Evolutionary conservation across 2,888 invertebrate genomes (phyloP), one percentile per base, ranked within the genome.

Genomic region (Euphydryas editha): DNA sequence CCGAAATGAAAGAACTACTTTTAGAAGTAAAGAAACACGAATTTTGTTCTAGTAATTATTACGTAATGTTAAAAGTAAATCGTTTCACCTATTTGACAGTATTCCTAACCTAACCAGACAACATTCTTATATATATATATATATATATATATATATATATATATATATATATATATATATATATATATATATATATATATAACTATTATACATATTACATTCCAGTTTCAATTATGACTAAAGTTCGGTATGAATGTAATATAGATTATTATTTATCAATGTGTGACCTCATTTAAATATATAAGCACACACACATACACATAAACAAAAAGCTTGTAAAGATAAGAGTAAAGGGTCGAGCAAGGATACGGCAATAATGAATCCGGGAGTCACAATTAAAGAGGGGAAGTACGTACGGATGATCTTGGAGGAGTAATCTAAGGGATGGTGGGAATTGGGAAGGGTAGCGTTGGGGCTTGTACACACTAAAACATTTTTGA

Each of bases 301-400:
- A 44, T 15, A 44, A n/a, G n/a, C 15, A 44, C 47, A 47, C 47
- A 54, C 54, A 51, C 24, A 54, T 6, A 65, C 72, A 72, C 76
- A 72, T 72, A 77, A 75, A 77, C 72, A 74, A 67, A 72, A 73
- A 80, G 76, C 73, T 74, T 78, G 79, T 77, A 85, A 87, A 91
- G 91, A 92, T 92, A 91, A 92, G 86, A 79, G 73, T 69, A 75
- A 83, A 86, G 88, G 88, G 87, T 86, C 80, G 84, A 79, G 75
- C 84, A 86, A 88, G 89, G 89, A 88, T 87, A 86, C 85, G 81
- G 84, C 83, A 83, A 85, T 92, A 92, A 92, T 91, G 90, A 91
- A 84, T 85, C 88, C 85, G 89, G 86, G 87, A 83, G 81, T 86
- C 87, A 88, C 92, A 91, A 92, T 92, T 92, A 91, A 81, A 87